Evolutionary conservation across 2,797 vertebrate genomes (phyloP).

Genomic region (Sandelia bainsii): DNA sequence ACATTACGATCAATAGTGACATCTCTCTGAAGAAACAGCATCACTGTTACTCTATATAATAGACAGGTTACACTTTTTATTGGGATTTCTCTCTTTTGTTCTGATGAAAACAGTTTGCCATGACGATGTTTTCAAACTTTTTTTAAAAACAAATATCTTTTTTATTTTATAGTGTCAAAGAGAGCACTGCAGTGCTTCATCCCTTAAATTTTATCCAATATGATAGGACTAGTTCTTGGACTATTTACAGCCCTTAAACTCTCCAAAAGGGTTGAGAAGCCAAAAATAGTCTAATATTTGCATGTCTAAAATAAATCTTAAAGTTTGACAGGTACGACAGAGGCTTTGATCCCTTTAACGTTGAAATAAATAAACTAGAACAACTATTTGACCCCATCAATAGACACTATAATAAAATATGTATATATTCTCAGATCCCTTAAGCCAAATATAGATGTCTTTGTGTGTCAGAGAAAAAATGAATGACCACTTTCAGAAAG

Average conservation of each 20-base stretch:
- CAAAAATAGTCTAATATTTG: not conserved
- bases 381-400: not conserved
- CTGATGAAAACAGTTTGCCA: no score
- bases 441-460: conserved; percentile 10
- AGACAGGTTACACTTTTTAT: not conserved
- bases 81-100: not conserved
- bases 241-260: not conserved
- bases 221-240: not conserved
- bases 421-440: not conserved
- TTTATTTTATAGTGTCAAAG: not conserved
- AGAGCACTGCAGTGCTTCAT: conserved; percentile 5
- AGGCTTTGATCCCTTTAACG: not conserved
- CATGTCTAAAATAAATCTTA: not conserved
- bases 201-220: not conserved
- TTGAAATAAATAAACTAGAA: not conserved
- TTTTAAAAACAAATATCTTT: not conserved
- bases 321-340: not conserved
- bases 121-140: no score
- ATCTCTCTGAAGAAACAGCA: not conserved
- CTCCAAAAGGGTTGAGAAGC: not conserved
- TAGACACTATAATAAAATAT: not conserved
- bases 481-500: not conserved
- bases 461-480: not conserved
- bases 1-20: no score
- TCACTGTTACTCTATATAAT: not conserved